phyloP scores from a whole-genome alignment of 2,888 invertebrate genomes.

The Himalopsyche anomala region DNA sequence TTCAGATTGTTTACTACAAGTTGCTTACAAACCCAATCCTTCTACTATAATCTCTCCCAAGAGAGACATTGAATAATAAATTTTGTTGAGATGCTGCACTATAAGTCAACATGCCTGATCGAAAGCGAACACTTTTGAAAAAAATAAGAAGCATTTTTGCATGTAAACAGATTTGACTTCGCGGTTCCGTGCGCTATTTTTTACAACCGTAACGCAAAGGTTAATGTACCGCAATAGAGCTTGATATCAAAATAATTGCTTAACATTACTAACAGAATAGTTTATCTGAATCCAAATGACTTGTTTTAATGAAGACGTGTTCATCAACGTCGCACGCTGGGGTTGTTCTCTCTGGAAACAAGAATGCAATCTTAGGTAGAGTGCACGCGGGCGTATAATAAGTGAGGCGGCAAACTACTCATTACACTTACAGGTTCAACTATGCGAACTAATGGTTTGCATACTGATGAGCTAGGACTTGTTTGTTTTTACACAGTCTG shows the following conservation, averaged over 20 bases:
- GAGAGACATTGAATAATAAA: too few relatives aligned
- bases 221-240: too few relatives aligned
- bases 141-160: too few relatives aligned
- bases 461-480: background rate
- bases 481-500: background rate
- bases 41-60: too few relatives aligned
- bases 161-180: too few relatives aligned
- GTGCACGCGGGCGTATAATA: constrained; percentile 38
- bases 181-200: too few relatives aligned
- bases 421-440: constrained; percentile 32
- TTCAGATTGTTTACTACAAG: too few relatives aligned
- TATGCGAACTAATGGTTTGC: constrained; percentile 31
- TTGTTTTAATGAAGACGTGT: constrained; percentile 33
- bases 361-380: constrained; percentile 28
- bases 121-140: too few relatives aligned
- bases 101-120: too few relatives aligned
- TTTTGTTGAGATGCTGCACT: too few relatives aligned
- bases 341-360: background rate
- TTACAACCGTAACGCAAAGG: background rate
- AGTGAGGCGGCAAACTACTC: constrained; percentile 35
- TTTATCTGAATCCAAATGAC: constrained; percentile 4
- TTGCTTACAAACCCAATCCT: too few relatives aligned
- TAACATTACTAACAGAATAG: constrained; percentile 22
- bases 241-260: background rate
- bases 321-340: constrained; percentile 23